These are phyloP conservation scores for Entomyzon cyanotis DNA, from an alignment of 2,113 vertebrate genomes.

Conservation along the genomic window DNA sequence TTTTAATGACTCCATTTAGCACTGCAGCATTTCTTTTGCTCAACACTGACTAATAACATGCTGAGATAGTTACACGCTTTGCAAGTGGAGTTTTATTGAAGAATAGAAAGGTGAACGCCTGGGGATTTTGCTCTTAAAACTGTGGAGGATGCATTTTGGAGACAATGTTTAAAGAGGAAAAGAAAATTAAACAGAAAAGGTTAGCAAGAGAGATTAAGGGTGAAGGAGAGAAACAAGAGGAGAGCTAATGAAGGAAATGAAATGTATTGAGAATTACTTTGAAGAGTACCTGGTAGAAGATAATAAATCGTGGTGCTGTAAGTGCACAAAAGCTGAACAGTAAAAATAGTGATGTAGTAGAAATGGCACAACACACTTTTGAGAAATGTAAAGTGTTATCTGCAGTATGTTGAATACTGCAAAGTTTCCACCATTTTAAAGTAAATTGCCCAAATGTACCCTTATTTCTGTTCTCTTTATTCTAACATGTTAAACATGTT, in stretches of 20 bases:
- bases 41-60: constrained; percentile 44
- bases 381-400: neutral
- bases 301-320: constrained; percentile 27
- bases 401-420: neutral
- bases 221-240: constrained; percentile 45
- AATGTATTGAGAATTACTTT: constrained; percentile 33
- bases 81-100: constrained; percentile 31
- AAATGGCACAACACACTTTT: neutral
- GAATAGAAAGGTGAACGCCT: constrained; percentile 7
- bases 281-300: neutral
- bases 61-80: constrained; percentile 41
- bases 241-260: constrained; percentile 47
- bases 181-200: constrained; percentile 36
- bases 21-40: constrained; percentile 18
- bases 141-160: neutral
- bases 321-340: neutral
- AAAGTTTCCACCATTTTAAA: neutral
- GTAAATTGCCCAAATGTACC: neutral
- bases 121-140: constrained; percentile 42
- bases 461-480: neutral
- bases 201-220: constrained; percentile 3
- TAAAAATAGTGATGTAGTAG: neutral
- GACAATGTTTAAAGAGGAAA: constrained; percentile 15
- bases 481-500: neutral
- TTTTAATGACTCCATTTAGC: constrained; percentile 60